phyloP scores from a whole-genome alignment of 2,797 vertebrate genomes.

The Paedocypris micromegethes region DNA sequence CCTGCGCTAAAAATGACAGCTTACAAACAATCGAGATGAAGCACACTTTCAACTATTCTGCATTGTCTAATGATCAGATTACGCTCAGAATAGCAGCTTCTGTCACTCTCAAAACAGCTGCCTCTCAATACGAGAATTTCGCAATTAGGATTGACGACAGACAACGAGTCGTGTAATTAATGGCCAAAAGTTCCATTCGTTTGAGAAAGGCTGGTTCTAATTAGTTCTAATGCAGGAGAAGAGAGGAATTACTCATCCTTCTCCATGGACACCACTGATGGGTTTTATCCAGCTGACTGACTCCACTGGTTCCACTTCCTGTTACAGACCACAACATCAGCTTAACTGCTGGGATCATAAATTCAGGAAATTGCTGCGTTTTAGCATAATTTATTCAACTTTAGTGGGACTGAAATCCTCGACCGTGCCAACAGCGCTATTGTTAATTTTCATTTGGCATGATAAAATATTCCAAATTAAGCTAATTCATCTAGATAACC shows the following conservation, averaged over 20 bases:
- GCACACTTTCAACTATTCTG: conserved; percentile 1
- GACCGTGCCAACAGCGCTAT: too few relatives aligned
- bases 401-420: too few relatives aligned
- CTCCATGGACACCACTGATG: conserved; percentile 25
- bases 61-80: conserved; percentile 2
- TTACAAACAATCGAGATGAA: conserved; percentile 8
- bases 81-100: conserved; percentile 33
- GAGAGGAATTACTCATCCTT: conserved; percentile 51
- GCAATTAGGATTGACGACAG: conserved; percentile 50
- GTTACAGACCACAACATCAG: conserved; percentile 21
- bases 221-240: conserved; percentile 30
- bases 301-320: conserved; percentile 11
- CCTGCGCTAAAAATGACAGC: conserved; percentile 3
- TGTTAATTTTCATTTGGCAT: too few relatives aligned
- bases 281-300: conserved; percentile 40
- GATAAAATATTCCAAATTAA: too few relatives aligned
- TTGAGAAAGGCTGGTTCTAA: conserved; percentile 42
- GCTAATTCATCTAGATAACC: too few relatives aligned
- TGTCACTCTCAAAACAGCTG: conserved; percentile 53
- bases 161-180: conserved; percentile 53
- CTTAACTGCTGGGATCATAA: conserved; percentile 7
- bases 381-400: too few relatives aligned
- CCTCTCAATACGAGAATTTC: conserved; percentile 50
- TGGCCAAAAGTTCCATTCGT: conserved; percentile 49
- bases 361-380: too few relatives aligned